Evolutionary conservation across 2,888 invertebrate genomes (phyloP).

Genomic region (Blomia tropicalis): DNA sequence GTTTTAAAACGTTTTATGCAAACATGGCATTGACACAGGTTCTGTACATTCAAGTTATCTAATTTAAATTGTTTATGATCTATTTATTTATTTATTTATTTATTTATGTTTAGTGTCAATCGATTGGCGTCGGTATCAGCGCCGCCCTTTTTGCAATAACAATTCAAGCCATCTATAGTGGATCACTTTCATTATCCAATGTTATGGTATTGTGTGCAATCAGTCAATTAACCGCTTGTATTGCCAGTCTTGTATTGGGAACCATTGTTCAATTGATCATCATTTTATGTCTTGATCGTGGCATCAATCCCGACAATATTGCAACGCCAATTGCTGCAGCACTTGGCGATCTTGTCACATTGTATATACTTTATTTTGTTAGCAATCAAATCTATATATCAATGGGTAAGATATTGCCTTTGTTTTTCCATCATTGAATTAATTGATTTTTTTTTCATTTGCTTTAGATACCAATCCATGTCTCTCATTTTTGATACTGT

Average conservation of each 20-base stretch:
- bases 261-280: constrained; percentile 28
- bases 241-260: constrained; percentile 60
- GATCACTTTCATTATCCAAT: constrained; percentile 39
- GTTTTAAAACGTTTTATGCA: constrained; percentile 37
- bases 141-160: constrained; percentile 39
- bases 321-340: constrained; percentile 84
- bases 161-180: constrained; percentile 2
- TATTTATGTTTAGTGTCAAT: constrained; percentile 33
- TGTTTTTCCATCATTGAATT: background rate
- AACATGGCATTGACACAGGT: constrained; percentile 40
- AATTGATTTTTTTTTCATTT: background rate
- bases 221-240: constrained; percentile 67
- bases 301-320: constrained; percentile 75
- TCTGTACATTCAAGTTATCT: background rate
- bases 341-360: constrained; percentile 70
- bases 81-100: background rate
- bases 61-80: background rate
- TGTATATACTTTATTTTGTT: constrained; percentile 52
- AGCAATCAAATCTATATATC: constrained; percentile 17
- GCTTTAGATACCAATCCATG: background rate
- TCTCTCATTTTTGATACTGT: background rate
- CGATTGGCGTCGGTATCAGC: constrained; percentile 40
- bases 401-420: constrained; percentile 18
- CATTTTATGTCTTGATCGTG: constrained; percentile 32
- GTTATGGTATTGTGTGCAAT: constrained; percentile 66